phyloP scores from a whole-genome alignment of 2,888 invertebrate species.

The Tetanocera ferruginea region DNA sequence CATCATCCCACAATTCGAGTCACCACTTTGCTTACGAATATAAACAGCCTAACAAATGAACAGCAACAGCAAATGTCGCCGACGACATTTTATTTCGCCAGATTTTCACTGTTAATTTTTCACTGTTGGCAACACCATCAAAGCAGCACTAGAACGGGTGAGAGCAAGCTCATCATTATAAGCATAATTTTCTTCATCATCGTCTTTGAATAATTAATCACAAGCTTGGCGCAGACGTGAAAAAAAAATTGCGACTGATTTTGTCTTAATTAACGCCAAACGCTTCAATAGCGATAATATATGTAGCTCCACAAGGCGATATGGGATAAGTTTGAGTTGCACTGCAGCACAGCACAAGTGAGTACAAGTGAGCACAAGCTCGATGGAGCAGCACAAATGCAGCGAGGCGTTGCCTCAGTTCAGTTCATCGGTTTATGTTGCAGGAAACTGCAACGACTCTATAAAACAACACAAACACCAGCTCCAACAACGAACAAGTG shows the following conservation, averaged over 20 bases:
- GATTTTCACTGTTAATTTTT: conserved; percentile 67
- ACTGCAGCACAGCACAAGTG: conserved; percentile 3
- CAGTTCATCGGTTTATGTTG: background rate
- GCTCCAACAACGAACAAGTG: background rate
- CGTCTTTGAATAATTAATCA: conserved; percentile 33
- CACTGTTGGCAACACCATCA: conserved; percentile 47
- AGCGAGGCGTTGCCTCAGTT: conserved; percentile 28
- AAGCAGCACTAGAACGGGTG: conserved; percentile 10
- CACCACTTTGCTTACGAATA: no score
- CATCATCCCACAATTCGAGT: conserved; percentile 33
- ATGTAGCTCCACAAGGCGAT: conserved; percentile 53
- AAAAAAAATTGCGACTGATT: conserved; percentile 67
- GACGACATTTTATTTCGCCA: conserved; percentile 69
- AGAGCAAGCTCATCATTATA: conserved; percentile 13
- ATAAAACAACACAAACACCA: conserved; percentile 14
- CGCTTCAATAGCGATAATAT: conserved; percentile 69
- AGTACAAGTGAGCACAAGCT: background rate
- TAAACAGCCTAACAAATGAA: background rate
- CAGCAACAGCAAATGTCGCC: conserved; percentile 63
- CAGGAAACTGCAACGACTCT: no score
- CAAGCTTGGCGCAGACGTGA: conserved; percentile 54
- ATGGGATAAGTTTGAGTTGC: background rate
- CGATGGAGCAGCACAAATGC: conserved; percentile 26
- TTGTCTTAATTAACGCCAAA: conserved; percentile 69
- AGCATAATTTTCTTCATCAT: background rate